Evolutionary conservation across 2,113 vertebrate genomes (phyloP).

Genomic region (Hoplias malabaricus): DNA sequence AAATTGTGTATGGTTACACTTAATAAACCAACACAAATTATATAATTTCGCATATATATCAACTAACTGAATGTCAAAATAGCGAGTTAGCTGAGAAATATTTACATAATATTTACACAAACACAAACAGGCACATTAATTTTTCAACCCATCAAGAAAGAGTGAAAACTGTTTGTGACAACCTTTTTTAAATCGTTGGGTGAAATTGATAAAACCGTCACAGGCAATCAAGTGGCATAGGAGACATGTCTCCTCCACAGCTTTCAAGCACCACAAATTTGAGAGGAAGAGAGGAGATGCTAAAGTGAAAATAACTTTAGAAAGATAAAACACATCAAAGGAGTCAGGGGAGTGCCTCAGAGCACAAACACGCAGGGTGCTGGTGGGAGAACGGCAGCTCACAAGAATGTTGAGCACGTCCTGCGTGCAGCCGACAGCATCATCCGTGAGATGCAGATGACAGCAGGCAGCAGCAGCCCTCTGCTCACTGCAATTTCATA

Average conservation of each 20-base stretch:
- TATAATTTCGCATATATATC: not conserved
- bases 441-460: not conserved
- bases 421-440: not conserved
- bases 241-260: not conserved
- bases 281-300: not conserved
- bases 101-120: not conserved
- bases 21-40: not conserved
- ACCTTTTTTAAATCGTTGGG: not conserved
- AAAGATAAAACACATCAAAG: slow-evolving; percentile 3
- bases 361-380: not conserved
- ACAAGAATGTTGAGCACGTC: slow-evolving; percentile 1
- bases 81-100: not conserved
- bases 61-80: not conserved
- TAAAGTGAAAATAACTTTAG: not conserved
- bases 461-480: not conserved
- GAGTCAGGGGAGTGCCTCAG: not conserved
- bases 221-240: not conserved
- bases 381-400: not conserved
- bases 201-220: not conserved
- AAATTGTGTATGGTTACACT: not conserved
- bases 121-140: not conserved
- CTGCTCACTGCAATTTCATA: not conserved
- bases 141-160: not conserved
- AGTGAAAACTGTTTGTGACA: not conserved
- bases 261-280: not conserved